phyloP scores from a whole-genome alignment of 1,140 invertebrate species.

The Hyphantria cunea region DNA sequence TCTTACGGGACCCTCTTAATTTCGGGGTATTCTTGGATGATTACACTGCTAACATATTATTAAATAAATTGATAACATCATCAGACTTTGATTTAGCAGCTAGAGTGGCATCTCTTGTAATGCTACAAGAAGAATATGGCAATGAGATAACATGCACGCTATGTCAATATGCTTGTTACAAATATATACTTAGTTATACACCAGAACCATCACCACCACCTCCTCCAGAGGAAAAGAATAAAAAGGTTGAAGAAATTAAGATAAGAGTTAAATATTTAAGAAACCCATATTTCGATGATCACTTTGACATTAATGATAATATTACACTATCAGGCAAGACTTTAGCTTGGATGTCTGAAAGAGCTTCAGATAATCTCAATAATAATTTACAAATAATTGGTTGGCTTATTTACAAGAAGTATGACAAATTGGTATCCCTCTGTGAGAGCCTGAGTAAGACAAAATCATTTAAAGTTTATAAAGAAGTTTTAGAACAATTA shows the following conservation, averaged over 20 bases:
- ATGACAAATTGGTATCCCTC: slow-evolving; percentile 79
- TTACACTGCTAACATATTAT: slow-evolving; percentile 89
- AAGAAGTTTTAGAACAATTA: slow-evolving; percentile 57
- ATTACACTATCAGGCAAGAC: slow-evolving; percentile 90
- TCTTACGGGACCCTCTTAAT: slow-evolving; percentile 91
- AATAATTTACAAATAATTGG: slow-evolving; percentile 87
- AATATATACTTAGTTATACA: slow-evolving; percentile 85
- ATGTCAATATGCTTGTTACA: slow-evolving; percentile 88
- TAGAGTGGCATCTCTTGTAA: slow-evolving; percentile 88
- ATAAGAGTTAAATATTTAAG: slow-evolving; percentile 90
- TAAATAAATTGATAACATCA: slow-evolving; percentile 89
- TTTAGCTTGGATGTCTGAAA: slow-evolving; percentile 84
- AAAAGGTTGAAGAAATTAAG: slow-evolving; percentile 86
- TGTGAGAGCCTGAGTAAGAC: slow-evolving; percentile 54
- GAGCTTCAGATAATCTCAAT: slow-evolving; percentile 80
- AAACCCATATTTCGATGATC: slow-evolving; percentile 92
- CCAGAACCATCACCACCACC: slow-evolving; percentile 62
- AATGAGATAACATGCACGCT: slow-evolving; percentile 88
- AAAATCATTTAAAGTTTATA: slow-evolving; percentile 53
- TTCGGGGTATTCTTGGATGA: slow-evolving; percentile 95
- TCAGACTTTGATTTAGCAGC: slow-evolving; percentile 88
- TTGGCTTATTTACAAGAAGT: slow-evolving; percentile 86
- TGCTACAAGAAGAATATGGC: slow-evolving; percentile 94
- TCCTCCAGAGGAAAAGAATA: slow-evolving; percentile 56
- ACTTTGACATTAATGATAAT: slow-evolving; percentile 91